Evolutionary conservation across 2,113 vertebrate species (phyloP).

Genomic region (Columba livia): DNA sequence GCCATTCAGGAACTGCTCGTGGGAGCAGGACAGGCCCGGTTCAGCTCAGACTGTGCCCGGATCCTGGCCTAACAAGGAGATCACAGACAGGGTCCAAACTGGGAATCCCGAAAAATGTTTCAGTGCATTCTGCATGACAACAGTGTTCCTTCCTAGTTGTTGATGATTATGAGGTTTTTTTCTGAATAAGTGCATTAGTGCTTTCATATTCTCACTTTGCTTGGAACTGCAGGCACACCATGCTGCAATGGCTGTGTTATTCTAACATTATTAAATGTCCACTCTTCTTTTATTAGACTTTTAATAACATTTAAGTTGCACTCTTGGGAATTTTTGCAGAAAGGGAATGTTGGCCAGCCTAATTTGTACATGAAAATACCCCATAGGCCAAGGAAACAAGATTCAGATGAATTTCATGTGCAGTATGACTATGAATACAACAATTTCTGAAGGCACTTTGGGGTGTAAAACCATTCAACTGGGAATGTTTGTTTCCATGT

Average conservation of each 20-base stretch:
- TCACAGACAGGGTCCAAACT: not conserved
- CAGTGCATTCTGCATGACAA: not conserved
- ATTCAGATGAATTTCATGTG: slow-evolving; percentile 76
- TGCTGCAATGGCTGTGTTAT: slow-evolving; percentile 71
- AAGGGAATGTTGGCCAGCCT: slow-evolving; percentile 79
- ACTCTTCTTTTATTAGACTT: slow-evolving; percentile 82
- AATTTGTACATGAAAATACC: slow-evolving; percentile 83
- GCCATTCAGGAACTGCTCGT: not conserved
- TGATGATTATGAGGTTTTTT: slow-evolving; percentile 56
- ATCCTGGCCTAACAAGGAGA: not conserved
- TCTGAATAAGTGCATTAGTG: slow-evolving; percentile 60
- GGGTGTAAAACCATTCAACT: slow-evolving; percentile 1
- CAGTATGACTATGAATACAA: not conserved
- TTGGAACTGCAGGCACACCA: slow-evolving; percentile 60
- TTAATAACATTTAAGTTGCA: slow-evolving; percentile 83
- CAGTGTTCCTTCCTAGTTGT: slow-evolving; percentile 54
- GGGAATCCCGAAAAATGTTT: not conserved
- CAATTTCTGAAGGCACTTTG: slow-evolving; percentile 14
- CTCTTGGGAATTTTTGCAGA: slow-evolving; percentile 77
- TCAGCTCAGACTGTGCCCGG: not conserved
- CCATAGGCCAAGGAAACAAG: slow-evolving; percentile 78
- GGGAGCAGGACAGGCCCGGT: not conserved
- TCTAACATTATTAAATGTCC: slow-evolving; percentile 82
- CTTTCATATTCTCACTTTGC: slow-evolving; percentile 51
- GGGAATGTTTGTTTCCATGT: not conserved